Evolutionary conservation across 2,888 invertebrate genomes (phyloP).

Genomic region (Malacosoma neustria): DNA sequence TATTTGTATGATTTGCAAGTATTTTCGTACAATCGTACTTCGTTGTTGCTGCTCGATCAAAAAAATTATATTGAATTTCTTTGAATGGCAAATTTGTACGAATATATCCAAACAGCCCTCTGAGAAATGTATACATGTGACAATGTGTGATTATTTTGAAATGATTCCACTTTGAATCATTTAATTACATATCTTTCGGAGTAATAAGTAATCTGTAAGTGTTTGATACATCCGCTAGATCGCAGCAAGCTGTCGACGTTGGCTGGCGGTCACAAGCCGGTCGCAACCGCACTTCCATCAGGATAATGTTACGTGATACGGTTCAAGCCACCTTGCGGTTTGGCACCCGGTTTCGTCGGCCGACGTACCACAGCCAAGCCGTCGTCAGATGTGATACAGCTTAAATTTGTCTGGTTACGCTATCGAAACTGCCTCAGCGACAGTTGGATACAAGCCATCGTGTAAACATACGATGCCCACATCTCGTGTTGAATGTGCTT

Average conservation of each 20-base stretch:
- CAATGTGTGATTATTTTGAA: too few species aligned
- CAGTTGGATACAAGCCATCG: neutral
- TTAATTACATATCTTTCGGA: too few species aligned
- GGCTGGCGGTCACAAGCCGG: conserved; percentile 15
- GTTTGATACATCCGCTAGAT: conserved; percentile 10
- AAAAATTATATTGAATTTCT: too few species aligned
- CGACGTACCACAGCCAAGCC: conserved; percentile 9
- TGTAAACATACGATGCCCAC: too few species aligned
- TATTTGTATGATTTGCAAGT: too few species aligned
- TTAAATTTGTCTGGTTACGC: neutral
- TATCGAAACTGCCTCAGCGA: neutral
- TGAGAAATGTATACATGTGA: too few species aligned
- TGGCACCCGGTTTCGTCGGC: conserved; percentile 24
- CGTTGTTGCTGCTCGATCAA: too few species aligned
- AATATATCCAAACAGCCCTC: too few species aligned
- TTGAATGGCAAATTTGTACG: too few species aligned
- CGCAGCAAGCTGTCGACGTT: conserved; percentile 12
- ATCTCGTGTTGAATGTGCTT: too few species aligned
- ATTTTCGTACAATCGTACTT: too few species aligned
- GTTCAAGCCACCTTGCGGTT: conserved; percentile 32
- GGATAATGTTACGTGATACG: conserved; percentile 34
- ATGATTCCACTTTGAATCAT: too few species aligned
- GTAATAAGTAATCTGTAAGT: neutral
- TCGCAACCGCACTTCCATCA: conserved; percentile 32
- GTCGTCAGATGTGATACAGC: neutral